These are phyloP conservation scores for Rutilus rutilus DNA, from an alignment of 2,113 vertebrate species.

Conservation along the genomic window DNA sequence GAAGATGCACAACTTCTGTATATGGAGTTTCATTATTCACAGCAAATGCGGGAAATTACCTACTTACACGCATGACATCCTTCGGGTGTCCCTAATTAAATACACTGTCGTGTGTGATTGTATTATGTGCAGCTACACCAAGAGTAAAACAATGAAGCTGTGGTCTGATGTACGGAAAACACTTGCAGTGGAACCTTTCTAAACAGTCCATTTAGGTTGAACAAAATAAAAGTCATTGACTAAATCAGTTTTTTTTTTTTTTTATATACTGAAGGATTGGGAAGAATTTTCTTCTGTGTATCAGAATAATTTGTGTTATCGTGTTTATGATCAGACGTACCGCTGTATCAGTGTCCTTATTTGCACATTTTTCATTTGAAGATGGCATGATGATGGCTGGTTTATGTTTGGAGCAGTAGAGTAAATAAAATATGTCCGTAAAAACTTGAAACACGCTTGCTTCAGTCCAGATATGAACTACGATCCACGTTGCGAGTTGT, in stretches of 20 bases:
- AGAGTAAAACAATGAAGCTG: neutral
- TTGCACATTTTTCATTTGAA: too few species aligned
- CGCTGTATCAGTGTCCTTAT: too few species aligned
- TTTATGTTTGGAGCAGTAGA: too few species aligned
- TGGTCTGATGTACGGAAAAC: neutral
- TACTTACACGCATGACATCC: conserved; percentile 26
- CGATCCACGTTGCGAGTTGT: too few species aligned
- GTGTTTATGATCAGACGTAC: too few species aligned
- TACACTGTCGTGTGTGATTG: neutral
- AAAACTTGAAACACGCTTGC: too few species aligned
- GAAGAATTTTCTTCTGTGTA: neutral
- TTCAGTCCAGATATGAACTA: too few species aligned
- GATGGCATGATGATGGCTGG: too few species aligned
- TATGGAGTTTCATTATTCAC: conserved; percentile 38
- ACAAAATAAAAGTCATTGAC: neutral
- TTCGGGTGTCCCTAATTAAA: neutral
- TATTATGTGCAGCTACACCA: neutral
- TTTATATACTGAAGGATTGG: neutral
- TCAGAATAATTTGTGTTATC: too few species aligned
- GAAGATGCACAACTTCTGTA: conserved; percentile 34
- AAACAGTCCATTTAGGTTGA: neutral
- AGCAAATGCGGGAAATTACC: conserved; percentile 28
- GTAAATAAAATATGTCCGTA: too few species aligned
- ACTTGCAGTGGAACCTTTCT: neutral
- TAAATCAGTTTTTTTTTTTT: neutral